Base-by-base conservation (phyloP, 2,797 vertebrate species). In the Gymnothorax reevesii region DNA sequence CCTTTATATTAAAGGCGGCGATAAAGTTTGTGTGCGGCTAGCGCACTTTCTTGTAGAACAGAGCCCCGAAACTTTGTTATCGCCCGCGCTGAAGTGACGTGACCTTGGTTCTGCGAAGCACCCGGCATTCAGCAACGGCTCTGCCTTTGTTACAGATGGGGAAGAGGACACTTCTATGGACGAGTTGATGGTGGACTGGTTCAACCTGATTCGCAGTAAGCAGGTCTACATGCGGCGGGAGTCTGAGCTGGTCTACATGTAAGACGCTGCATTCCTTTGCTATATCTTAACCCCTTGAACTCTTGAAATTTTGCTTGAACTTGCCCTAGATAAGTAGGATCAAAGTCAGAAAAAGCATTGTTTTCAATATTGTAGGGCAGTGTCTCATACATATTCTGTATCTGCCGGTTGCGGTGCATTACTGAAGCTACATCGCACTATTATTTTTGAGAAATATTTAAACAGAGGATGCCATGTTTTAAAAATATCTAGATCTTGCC, bases 201-300 rank as follows among this genome's bases (percentile, higher is more conserved):
- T 99, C 95, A 97, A 88, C 92, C 95, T 99, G 86, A 98, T 99
- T 94, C 96, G 97, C 22, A 95, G 97, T 93, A 99, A 99, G 85
- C 98, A 99, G 94, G 92, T 97, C 88, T 95, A 97, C 91, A 94
- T 99, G 90, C 95, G 98, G 83, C 95, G 96, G 55, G 98, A 99
- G 88, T 99, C 98, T 0, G 98, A 99, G 89, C 95, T 99, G 85
- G 98, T 98, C 93, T 98, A 99, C 95, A 96, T 97, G 98, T 99
- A 92, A 97, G 98, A 83, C 3, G 55, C 52, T 10, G 71, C 27
- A 42, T 75, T 75, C 3, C 12, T 80, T 80, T n/a, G 22, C 7
- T 52, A 79, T 55, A 22, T n/a, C 3, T n/a, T 20, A 33, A 33
- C 42, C 42, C 42, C 25, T 75, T 42, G 4, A 12, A n/a, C 33